Base-by-base conservation (phyloP, 92 coral and sea anemone genomes). In the Hydrozoanthus gracilis region DNA sequence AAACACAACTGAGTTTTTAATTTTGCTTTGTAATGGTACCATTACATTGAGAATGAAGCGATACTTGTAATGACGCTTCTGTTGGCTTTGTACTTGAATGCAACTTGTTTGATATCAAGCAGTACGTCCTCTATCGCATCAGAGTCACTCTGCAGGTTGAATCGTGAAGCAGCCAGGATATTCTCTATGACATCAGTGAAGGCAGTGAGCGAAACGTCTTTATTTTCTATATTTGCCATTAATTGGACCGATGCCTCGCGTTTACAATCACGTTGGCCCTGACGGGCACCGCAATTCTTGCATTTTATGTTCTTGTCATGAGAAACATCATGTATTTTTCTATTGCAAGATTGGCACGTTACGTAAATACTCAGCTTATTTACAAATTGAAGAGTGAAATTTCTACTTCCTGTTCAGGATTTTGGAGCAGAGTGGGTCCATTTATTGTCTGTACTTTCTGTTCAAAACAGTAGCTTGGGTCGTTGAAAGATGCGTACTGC, bases 401-500 rank as follows among this genome's bases (percentile, higher is more conserved):
- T 83, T 68, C 58, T 12, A 48, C 56, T 77, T 73, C 86, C 60
- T 89, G 67, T 62, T 62, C 86, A n/a, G 86, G 86, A 82, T 72
- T 80, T 75, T 82, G 72, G 44, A 90, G 88, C 44, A 90, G 60
- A 5, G 61, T 20, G 66, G 85, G 90, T 67, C 90, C 88, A 18
- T 77, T 71, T 51, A 90, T 15, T 15, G 90, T 4, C 71, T 86
- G 20, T 54, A 90, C 70, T 77, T 84, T 73, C 52, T 83, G 88
- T 64, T 88, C 83, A 88, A 67, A 60, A 66, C 78, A 56, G 89
- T 83, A 51, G 86, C 16, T 83, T 89, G 86, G 55, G 89, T 83
- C 50, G 91, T 91, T 70, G 93, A 56, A 17, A 88, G 87, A 82
- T 83, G 87, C 56, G 86, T 91, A 67, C 86, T 69, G 50, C 93